Evolutionary conservation across 2,113 vertebrate genomes (phyloP).

Genomic region (Sciurus niger): DNA sequence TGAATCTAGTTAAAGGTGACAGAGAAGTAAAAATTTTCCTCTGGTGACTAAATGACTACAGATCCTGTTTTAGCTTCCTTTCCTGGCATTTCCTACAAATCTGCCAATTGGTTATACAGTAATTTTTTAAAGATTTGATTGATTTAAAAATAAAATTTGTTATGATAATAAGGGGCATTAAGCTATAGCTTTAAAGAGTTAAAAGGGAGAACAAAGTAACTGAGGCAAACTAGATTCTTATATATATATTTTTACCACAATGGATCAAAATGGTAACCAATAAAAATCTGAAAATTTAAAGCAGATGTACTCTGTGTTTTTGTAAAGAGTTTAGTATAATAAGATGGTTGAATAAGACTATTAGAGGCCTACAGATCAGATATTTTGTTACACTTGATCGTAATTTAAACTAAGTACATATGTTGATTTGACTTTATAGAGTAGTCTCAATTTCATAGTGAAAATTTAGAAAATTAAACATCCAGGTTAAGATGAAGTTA

Average conservation of each 20-base stretch:
- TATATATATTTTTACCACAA: not conserved
- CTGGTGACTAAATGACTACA: not conserved
- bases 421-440: not conserved
- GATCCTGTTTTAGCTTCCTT: not conserved
- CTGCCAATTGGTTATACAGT: not conserved
- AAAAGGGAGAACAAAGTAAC: constrained; percentile 30
- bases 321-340: not conserved
- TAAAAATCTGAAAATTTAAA: constrained; percentile 42
- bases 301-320: not conserved
- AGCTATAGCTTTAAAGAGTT: not conserved
- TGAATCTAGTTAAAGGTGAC: not conserved
- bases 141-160: not conserved
- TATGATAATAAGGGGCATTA: not conserved
- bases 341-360: not conserved
- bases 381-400: not conserved
- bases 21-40: not conserved
- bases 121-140: not conserved
- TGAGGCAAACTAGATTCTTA: not conserved
- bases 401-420: not conserved
- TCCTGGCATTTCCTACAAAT: not conserved
- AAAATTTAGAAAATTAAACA: constrained; percentile 47
- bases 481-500: not conserved
- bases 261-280: not conserved
- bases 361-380: not conserved
- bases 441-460: not conserved